Conservation (phyloP, 2,888 invertebrate species). For the Andrena hattorfiana region DNA sequence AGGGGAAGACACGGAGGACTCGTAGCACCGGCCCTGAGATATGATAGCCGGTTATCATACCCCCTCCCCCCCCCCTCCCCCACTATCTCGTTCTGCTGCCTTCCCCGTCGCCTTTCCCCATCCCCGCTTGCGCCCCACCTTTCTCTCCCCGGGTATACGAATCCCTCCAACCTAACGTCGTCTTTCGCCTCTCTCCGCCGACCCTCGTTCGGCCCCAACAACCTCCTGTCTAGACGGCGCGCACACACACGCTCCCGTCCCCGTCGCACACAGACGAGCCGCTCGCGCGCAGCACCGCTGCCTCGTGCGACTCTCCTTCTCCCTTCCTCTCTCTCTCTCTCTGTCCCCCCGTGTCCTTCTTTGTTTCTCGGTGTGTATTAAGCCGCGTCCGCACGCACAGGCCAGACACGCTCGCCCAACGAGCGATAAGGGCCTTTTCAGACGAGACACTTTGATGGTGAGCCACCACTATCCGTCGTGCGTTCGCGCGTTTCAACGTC, state of each 20-base stretch:
- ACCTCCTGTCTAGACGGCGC: slow-evolving; percentile 83
- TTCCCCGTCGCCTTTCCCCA: slow-evolving; percentile 47
- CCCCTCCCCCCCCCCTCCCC: slow-evolving; percentile 50
- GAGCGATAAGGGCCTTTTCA: slow-evolving; percentile 56
- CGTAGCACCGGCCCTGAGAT: slow-evolving; percentile 79
- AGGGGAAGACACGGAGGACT: slow-evolving; percentile 64
- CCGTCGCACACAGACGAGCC: slow-evolving; percentile 46
- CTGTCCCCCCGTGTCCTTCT: background rate
- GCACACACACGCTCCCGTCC: slow-evolving; percentile 65
- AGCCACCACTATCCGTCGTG: background rate
- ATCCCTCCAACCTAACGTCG: slow-evolving; percentile 65
- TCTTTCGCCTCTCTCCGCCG: slow-evolving; percentile 67
- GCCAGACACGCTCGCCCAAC: slow-evolving; percentile 40
- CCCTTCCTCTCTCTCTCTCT: slow-evolving; percentile 10
- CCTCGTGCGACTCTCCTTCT: slow-evolving; percentile 53
- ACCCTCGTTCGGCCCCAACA: slow-evolving; percentile 76
- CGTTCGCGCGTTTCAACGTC: background rate
- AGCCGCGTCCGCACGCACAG: slow-evolving; percentile 69
- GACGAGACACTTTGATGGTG: slow-evolving; percentile 5
- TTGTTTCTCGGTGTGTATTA: slow-evolving; percentile 51
- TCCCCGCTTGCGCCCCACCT: slow-evolving; percentile 56
- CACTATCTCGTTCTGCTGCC: slow-evolving; percentile 64
- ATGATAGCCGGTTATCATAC: slow-evolving; percentile 82
- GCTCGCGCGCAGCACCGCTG: slow-evolving; percentile 55
- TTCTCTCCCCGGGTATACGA: slow-evolving; percentile 41